Conservation (phyloP, 2,797 vertebrate species). For the Dicrostonyx torquatus region DNA sequence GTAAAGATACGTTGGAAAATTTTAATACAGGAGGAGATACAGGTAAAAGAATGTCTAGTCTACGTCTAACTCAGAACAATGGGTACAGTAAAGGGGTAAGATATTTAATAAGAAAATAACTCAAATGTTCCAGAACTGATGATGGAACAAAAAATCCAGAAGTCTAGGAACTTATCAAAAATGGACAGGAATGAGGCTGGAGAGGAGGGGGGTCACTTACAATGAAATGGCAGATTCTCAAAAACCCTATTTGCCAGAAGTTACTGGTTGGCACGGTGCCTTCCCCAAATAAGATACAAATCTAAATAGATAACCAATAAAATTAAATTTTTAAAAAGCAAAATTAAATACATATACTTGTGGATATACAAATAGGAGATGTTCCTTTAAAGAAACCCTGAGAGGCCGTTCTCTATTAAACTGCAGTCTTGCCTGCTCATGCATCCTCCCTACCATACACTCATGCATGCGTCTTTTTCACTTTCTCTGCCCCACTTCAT, state of each 20-base stretch:
- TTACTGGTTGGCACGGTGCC: background rate
- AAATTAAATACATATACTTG: background rate
- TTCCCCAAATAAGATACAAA: slow-evolving; percentile 5
- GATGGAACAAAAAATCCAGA: slow-evolving; percentile 36
- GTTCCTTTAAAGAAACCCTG: background rate
- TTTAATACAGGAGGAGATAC: background rate
- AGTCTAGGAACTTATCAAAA: background rate
- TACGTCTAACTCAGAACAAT: background rate
- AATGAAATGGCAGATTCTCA: background rate
- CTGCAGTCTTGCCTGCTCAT: background rate
- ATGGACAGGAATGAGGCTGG: background rate
- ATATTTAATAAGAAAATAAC: slow-evolving; percentile 8
- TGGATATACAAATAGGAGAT: background rate
- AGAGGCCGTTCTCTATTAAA: background rate
- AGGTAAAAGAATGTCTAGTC: slow-evolving; percentile 12
- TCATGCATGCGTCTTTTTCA: rapidly evolving
- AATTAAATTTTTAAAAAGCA: slow-evolving; percentile 10
- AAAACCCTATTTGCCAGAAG: background rate
- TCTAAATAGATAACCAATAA: background rate
- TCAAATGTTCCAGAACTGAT: slow-evolving; percentile 36
- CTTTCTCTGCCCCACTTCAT: background rate
- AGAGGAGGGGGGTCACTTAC: background rate
- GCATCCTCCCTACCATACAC: background rate
- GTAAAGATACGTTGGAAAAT: background rate
- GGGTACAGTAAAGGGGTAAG: background rate